Evolutionary conservation across 2,113 vertebrate species (phyloP).

Genomic region (Heterocephalus glaber): DNA sequence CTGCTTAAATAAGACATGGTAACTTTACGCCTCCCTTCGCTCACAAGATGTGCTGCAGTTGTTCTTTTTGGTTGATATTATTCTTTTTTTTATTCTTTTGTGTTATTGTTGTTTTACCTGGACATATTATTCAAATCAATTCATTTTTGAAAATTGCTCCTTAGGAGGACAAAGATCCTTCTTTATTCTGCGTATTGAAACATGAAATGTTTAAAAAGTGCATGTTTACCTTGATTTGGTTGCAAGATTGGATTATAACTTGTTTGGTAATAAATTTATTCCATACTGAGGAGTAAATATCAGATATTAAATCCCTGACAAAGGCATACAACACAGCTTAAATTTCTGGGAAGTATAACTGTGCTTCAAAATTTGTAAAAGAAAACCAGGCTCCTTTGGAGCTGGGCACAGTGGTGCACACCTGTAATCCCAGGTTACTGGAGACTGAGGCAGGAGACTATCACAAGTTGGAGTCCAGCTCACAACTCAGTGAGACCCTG

Average conservation of each 20-base stretch:
- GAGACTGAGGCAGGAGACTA: not conserved
- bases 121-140: not conserved
- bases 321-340: not conserved
- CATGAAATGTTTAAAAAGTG: not conserved
- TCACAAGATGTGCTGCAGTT: not conserved
- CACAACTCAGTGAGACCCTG: not conserved
- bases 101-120: not conserved
- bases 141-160: constrained; percentile 51
- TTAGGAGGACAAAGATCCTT: not conserved
- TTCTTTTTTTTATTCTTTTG: not conserved
- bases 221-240: not conserved
- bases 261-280: not conserved
- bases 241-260: constrained; percentile 6
- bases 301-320: not conserved
- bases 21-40: constrained; percentile 15
- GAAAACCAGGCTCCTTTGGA: not conserved
- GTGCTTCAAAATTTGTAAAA: constrained; percentile 5
- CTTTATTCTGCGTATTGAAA: constrained; percentile 33
- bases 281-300: not conserved
- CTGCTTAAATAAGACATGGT: not conserved
- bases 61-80: not conserved
- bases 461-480: not conserved
- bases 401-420: not conserved
- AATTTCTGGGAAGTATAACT: constrained; percentile 2
- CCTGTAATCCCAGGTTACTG: not conserved